A percentile compares a stretch with the other conserved stretches of the same genome.
These are phyloP conservation scores for Lasioglossum vierecki DNA, from an alignment of 2,888 invertebrate genomes.

Conservation along the genomic window DNA sequence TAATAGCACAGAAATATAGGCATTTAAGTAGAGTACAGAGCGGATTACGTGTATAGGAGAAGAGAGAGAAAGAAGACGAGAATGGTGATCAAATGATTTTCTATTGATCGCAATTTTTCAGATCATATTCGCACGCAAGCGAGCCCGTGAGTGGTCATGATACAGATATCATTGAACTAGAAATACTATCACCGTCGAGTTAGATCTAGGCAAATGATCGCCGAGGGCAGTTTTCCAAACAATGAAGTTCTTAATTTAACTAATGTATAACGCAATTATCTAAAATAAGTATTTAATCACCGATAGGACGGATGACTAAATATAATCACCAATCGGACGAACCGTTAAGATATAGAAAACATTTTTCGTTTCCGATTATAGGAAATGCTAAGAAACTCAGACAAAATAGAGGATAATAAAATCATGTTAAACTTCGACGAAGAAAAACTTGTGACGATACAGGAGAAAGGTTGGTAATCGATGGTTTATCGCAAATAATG, in stretches of 20 bases:
- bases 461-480: too few relatives aligned
- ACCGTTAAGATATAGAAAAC: background rate
- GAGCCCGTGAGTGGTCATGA: background rate
- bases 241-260: background rate
- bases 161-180: background rate
- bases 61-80: background rate
- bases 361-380: too few relatives aligned
- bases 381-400: too few relatives aligned
- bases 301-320: background rate
- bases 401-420: too few relatives aligned
- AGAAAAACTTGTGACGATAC: too few relatives aligned
- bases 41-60: background rate
- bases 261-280: background rate
- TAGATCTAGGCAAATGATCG: background rate
- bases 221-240: background rate
- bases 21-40: background rate
- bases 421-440: too few relatives aligned
- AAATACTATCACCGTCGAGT: background rate
- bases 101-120: background rate
- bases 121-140: background rate
- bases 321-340: background rate
- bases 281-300: background rate
- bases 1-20: background rate
- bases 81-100: background rate
- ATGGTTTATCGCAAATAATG: too few relatives aligned